Evolutionary conservation across 2,797 vertebrate genomes (phyloP).

Genomic region (Choloepus didactylus): DNA sequence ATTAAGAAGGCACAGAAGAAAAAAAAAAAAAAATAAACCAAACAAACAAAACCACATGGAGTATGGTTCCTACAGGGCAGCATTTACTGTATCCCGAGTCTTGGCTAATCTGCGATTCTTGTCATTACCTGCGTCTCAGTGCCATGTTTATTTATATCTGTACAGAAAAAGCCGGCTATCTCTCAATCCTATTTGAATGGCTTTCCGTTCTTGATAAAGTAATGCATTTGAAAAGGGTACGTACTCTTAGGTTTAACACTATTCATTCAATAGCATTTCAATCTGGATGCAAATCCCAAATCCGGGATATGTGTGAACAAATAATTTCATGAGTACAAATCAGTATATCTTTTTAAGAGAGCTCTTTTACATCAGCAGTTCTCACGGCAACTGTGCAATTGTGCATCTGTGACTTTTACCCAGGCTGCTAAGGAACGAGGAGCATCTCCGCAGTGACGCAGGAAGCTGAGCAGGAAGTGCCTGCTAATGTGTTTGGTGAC

Average conservation of each 20-base stretch:
- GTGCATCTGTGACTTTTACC: slow-evolving; percentile 77
- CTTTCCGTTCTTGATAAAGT: slow-evolving; percentile 29
- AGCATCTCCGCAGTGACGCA: slow-evolving; percentile 86
- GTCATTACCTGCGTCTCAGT: not conserved
- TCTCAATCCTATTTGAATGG: slow-evolving; percentile 71
- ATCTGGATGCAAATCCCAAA: slow-evolving; percentile 33
- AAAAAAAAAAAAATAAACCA: slow-evolving; percentile 48
- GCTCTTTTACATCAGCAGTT: not conserved
- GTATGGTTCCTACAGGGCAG: not conserved
- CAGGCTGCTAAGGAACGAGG: slow-evolving; percentile 84
- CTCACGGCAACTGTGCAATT: slow-evolving; percentile 58
- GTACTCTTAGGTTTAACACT: slow-evolving; percentile 46
- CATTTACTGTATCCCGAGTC: not conserved
- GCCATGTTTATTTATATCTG: slow-evolving; percentile 75
- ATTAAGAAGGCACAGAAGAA: slow-evolving; percentile 72
- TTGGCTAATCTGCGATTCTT: slow-evolving; percentile 34
- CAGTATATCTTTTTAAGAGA: slow-evolving; percentile 73
- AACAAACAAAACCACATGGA: not conserved
- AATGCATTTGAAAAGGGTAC: slow-evolving; percentile 52
- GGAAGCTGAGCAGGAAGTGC: slow-evolving; percentile 85
- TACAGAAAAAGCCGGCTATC: slow-evolving; percentile 67
- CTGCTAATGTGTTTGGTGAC: slow-evolving; percentile 87
- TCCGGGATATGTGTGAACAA: not conserved
- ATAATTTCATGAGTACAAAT: slow-evolving; percentile 79
- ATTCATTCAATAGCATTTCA: slow-evolving; percentile 79